Conservation (phyloP, 2,888 invertebrate species). For the Stramonita haemastoma region DNA sequence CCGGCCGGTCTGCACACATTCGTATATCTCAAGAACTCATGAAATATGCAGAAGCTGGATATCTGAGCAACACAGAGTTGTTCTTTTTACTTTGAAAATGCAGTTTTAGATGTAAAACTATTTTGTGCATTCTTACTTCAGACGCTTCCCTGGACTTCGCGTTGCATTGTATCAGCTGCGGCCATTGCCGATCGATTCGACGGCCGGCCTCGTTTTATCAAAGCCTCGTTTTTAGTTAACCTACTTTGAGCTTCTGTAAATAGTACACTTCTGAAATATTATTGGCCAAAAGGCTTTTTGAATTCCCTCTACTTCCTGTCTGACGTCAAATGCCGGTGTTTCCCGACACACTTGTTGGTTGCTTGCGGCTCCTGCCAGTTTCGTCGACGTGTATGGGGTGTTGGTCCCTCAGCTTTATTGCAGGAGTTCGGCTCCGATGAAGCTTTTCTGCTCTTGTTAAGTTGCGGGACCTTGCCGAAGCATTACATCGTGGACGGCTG, state of each 20-base stretch:
- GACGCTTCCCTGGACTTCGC: not conserved
- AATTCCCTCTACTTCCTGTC: conserved; percentile 47
- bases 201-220: conserved; percentile 5
- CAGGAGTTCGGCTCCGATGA: conserved; percentile 7
- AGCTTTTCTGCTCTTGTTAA: not conserved
- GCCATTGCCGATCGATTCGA: conserved; percentile 34
- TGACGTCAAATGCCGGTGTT: conserved; percentile 64
- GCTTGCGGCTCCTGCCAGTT: conserved; percentile 66
- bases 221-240: conserved; percentile 37
- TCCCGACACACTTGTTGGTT: conserved; percentile 68
- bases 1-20: not conserved
- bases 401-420: conserved; percentile 63
- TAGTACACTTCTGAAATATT: conserved; percentile 51
- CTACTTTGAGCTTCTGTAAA: conserved; percentile 52
- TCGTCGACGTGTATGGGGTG: conserved; percentile 67
- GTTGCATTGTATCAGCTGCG: conserved; percentile 45
- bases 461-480: conserved; percentile 14
- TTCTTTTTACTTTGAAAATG: not conserved
- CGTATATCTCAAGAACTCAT: not conserved
- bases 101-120: not conserved
- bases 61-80: not conserved
- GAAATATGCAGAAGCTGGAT: not conserved
- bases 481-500: conserved; percentile 20
- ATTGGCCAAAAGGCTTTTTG: conserved; percentile 53
- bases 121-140: conserved; percentile 34